Base-by-base conservation (phyloP, 1,140 invertebrate species). In the Ceratina australensis region DNA sequence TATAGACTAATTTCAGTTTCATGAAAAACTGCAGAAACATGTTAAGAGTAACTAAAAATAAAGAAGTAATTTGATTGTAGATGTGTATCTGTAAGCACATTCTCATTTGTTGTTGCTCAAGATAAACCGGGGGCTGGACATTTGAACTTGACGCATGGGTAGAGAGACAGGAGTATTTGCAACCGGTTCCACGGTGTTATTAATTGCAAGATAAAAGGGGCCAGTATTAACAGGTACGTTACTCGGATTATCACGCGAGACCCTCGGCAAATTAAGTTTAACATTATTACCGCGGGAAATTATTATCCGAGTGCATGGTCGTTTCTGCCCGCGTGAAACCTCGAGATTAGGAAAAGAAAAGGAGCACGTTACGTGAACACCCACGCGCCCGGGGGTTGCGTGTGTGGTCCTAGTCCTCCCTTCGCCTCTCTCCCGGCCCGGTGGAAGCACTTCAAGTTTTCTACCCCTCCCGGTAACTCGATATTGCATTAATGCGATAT, bases 401-500 rank as follows among this genome's bases (percentile, higher is more conserved):
- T 20, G 59, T 13, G 65, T 42, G 73, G 65, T 52, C 65, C 18
- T 52, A 42, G 33, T 42, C 33, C 33, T 42, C 33, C 10, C 33
- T 16, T 7, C 12, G 18, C 16, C 10, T 10, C 33, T 42, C 33
- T 42, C 33, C 20, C 13, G 16, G 18, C 16, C 10, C 54, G 16
- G 42, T 24, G 63, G 84, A 87, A 87, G 82, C 85, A 84, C 85
- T 86, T 75, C 77, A 84, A 86, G 76, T 80, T 65, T 71, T 49
- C 67, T 77, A 26, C 65, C 50, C 47, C 59, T 42, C 47, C 59
- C 10, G 33, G 87, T 86, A 89, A 88, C 79, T 60, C 71, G 87
- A 88, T 87, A 87, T 80, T 68, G 79, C 80, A 83, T 87, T 87
- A 88, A 88, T 86, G 86, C 77, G 80, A 85, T 81, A 81, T 75